These are phyloP conservation scores for Benitochromis conjunctus DNA, from an alignment of 2,113 vertebrate genomes.

Conservation along the genomic window DNA sequence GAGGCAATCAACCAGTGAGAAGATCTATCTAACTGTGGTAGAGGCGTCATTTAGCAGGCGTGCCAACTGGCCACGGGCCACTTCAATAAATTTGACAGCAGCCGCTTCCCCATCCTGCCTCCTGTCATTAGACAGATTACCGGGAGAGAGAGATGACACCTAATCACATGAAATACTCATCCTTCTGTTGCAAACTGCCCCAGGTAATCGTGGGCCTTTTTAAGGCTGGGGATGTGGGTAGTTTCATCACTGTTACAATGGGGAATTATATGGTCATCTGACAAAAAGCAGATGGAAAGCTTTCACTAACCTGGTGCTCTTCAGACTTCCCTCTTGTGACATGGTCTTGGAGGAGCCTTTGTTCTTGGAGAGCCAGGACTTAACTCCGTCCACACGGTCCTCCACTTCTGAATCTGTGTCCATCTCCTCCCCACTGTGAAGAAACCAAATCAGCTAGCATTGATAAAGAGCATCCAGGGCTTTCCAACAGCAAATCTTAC, in stretches of 20 bases:
- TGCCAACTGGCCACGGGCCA: constrained; percentile 71
- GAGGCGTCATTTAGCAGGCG: constrained; percentile 57
- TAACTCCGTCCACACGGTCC: constrained; percentile 93
- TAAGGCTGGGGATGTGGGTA: constrained; percentile 7
- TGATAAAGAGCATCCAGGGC: background rate
- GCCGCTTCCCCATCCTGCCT: constrained; percentile 53
- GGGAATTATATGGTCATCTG: constrained; percentile 14
- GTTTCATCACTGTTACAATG: constrained; percentile 12
- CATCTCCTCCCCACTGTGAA: constrained; percentile 84
- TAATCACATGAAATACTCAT: constrained; percentile 64
- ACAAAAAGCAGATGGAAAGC: constrained; percentile 14
- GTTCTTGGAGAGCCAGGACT: constrained; percentile 88
- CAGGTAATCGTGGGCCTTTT: constrained; percentile 42
- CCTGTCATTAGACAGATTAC: constrained; percentile 68
- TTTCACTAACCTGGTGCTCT: constrained; percentile 85
- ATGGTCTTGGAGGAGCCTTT: constrained; percentile 80
- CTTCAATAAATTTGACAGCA: constrained; percentile 70
- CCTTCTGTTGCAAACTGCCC: constrained; percentile 48
- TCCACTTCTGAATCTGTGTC: constrained; percentile 94
- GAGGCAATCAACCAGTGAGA: constrained; percentile 52
- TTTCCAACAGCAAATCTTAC: background rate
- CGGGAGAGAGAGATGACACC: constrained; percentile 57
- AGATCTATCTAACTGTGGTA: constrained; percentile 54
- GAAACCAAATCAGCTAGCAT: constrained; percentile 6
- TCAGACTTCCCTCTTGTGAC: constrained; percentile 87